These are phyloP conservation scores for Sclerodermus sp. DNA, from an alignment of 2,888 invertebrate species.

Conservation along the genomic window DNA sequence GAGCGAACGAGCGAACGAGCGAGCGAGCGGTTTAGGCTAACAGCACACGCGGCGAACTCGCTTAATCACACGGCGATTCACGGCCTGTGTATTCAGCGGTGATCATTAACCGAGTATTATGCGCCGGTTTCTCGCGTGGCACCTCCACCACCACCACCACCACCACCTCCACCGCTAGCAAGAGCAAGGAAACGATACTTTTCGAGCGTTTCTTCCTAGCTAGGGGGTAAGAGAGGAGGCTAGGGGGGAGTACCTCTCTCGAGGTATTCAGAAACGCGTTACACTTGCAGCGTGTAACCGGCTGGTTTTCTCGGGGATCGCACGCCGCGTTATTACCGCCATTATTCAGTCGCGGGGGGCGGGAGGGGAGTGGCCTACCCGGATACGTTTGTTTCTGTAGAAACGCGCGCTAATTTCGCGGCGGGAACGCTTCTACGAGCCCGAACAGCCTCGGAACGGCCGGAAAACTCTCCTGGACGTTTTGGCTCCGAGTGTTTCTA, in stretches of 20 bases:
- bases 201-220: too few species aligned
- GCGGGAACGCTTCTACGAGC: too few species aligned
- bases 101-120: slow-evolving; percentile 42
- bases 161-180: too few species aligned
- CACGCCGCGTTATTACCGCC: slow-evolving; percentile 23
- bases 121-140: slow-evolving; percentile 16
- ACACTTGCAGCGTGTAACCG: slow-evolving; percentile 31
- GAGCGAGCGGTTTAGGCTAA: too few species aligned
- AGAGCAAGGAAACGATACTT: too few species aligned
- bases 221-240: background rate
- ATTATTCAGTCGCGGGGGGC: slow-evolving; percentile 34
- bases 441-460: too few species aligned
- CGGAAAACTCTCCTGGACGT: background rate
- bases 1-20: too few species aligned
- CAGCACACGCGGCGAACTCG: too few species aligned
- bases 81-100: slow-evolving; percentile 34
- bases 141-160: slow-evolving; percentile 2
- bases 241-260: slow-evolving; percentile 14
- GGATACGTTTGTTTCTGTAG: slow-evolving; percentile 7
- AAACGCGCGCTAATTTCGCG: too few species aligned
- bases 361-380: slow-evolving; percentile 28
- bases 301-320: slow-evolving; percentile 23
- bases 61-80: slow-evolving; percentile 29
- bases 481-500: background rate
- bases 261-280: slow-evolving; percentile 31